Conservation (phyloP, 2,113 vertebrate genomes). For the Apodemus speciosus region DNA sequence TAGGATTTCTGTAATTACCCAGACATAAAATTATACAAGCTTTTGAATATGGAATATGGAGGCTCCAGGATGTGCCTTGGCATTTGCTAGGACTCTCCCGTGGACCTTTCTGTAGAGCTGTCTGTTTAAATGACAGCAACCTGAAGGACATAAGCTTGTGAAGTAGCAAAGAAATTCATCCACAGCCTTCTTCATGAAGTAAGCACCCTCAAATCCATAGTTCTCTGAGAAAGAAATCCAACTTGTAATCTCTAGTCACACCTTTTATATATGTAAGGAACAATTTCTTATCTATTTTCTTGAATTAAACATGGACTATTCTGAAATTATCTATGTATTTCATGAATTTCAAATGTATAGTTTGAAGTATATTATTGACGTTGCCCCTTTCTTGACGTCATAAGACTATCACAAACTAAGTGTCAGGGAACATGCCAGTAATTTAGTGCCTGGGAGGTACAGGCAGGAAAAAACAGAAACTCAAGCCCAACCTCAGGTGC, state of each 20-base stretch:
- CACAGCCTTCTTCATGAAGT: not conserved
- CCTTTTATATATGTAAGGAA: not conserved
- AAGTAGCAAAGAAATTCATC: not conserved
- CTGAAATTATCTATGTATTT: not conserved
- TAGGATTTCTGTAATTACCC: constrained; percentile 7
- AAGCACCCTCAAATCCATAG: not conserved
- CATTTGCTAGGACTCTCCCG: not conserved
- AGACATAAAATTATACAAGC: not conserved
- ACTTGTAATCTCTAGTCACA: not conserved
- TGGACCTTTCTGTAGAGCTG: not conserved
- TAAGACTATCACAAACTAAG: not conserved
- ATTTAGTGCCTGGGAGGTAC: not conserved
- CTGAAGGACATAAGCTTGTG: not conserved
- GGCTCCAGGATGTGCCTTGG: not conserved
- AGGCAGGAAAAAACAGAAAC: no score
- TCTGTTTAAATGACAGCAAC: not conserved
- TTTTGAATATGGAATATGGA: not conserved
- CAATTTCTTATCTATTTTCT: not conserved
- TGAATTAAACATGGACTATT: not conserved
- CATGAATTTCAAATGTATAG: constrained; percentile 40
- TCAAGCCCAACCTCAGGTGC: not conserved
- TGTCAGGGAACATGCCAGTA: not conserved
- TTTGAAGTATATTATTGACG: constrained; percentile 1
- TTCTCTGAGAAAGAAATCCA: not conserved
- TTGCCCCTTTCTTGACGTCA: not conserved